A percentile compares a stretch with the other conserved stretches of the same genome.
phyloP scores from a whole-genome alignment of 2,888 invertebrate species.

The Acanthosoma haemorrhoidale region DNA sequence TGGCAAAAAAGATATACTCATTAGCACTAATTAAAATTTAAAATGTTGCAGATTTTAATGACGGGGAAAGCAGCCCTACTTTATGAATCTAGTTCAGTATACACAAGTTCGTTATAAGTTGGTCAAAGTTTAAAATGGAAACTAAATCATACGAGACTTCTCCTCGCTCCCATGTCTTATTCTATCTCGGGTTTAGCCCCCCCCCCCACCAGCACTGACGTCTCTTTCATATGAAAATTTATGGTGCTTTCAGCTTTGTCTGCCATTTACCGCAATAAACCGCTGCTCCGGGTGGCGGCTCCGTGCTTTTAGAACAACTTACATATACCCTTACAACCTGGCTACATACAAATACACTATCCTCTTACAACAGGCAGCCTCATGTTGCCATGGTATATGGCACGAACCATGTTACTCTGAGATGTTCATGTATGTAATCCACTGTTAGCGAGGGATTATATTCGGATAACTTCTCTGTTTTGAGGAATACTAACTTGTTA shows the following conservation, averaged over 20 bases:
- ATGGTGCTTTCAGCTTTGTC: constrained; percentile 8
- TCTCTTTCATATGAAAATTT: constrained; percentile 8
- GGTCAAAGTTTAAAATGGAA: background rate
- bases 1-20: too few species aligned
- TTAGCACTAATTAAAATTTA: too few species aligned
- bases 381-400: too few species aligned
- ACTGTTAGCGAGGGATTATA: too few species aligned
- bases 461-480: too few species aligned
- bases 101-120: background rate
- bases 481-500: too few species aligned
- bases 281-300: background rate
- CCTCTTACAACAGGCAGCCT: too few species aligned
- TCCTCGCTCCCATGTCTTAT: background rate
- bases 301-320: constrained; percentile 3
- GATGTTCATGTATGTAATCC: too few species aligned
- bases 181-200: background rate
- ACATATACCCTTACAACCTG: background rate
- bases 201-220: too few species aligned
- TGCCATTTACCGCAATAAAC: constrained; percentile 1
- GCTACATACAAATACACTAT: constrained; percentile 1
- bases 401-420: too few species aligned
- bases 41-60: background rate
- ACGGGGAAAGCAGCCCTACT: background rate
- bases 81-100: background rate
- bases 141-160: background rate